Conservation (phyloP, 2,888 invertebrate genomes). For the Alloplasta piceator region DNA sequence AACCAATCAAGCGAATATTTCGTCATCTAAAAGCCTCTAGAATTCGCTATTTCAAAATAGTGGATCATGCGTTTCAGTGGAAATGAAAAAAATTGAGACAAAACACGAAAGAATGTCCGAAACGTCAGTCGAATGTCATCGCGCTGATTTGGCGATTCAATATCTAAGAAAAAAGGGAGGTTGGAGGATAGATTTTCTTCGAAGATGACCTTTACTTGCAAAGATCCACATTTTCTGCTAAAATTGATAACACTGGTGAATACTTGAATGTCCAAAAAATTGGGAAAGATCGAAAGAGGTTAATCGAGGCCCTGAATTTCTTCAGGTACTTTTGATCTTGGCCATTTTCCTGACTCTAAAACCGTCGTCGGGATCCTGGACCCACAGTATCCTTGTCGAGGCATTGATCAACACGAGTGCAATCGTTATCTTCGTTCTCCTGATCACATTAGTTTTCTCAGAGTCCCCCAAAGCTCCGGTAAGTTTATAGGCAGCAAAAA, state of each 20-base stretch:
- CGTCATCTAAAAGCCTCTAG: too few relatives aligned
- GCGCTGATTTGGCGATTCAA: slow-evolving; percentile 14
- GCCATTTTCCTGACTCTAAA: slow-evolving; percentile 36
- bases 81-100: slow-evolving; percentile 24
- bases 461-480: slow-evolving; percentile 51
- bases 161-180: not conserved
- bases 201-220: slow-evolving; percentile 46
- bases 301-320: slow-evolving; percentile 1
- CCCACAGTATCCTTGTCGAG: slow-evolving; percentile 37
- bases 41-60: too few relatives aligned
- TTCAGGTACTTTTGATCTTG: slow-evolving; percentile 53
- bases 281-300: slow-evolving; percentile 4
- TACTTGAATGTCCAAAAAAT: slow-evolving; percentile 10
- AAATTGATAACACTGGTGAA: slow-evolving; percentile 65
- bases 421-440: slow-evolving; percentile 51
- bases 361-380: slow-evolving; percentile 46
- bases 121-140: slow-evolving; percentile 12
- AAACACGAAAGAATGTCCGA: slow-evolving; percentile 26
- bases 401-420: slow-evolving; percentile 48
- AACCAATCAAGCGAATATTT: too few relatives aligned
- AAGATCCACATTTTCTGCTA: slow-evolving; percentile 62
- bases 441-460: slow-evolving; percentile 36
- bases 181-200: not conserved
- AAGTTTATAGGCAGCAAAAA: not conserved
- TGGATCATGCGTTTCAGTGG: too few relatives aligned